These are phyloP conservation scores for Drosophila equinoxialis DNA, from an alignment of 1,140 invertebrate species.

Conservation along the genomic window DNA sequence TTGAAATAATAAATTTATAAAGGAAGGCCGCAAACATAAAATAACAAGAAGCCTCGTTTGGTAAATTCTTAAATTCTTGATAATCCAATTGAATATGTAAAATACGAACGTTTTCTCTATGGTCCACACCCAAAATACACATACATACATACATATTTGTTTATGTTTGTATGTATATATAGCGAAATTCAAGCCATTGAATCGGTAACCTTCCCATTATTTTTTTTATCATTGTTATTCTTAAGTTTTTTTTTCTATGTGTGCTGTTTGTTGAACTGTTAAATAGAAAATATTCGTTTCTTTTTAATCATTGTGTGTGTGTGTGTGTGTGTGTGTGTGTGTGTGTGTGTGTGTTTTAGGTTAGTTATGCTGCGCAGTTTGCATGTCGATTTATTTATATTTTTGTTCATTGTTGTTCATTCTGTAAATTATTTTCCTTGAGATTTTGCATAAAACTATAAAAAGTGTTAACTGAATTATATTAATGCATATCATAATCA, in stretches of 20 bases:
- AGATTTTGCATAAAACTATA: constrained; percentile 62
- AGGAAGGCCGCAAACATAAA: too few relatives aligned
- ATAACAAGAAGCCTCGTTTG: too few relatives aligned
- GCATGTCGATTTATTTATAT: constrained; percentile 39
- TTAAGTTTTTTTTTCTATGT: not conserved
- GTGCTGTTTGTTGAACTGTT: constrained; percentile 2
- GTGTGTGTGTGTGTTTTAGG: constrained; percentile 36
- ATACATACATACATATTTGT: not conserved
- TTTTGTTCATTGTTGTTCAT: constrained; percentile 32
- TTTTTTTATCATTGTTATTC: constrained; percentile 12
- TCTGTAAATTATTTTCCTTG: constrained; percentile 69
- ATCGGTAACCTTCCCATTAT: constrained; percentile 11
- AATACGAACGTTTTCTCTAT: too few relatives aligned
- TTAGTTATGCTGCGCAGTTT: constrained; percentile 30
- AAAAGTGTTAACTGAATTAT: constrained; percentile 29
- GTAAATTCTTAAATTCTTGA: too few relatives aligned
- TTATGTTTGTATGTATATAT: not conserved
- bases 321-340: constrained; percentile 34
- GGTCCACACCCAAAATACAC: not conserved
- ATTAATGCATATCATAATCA: constrained; percentile 26
- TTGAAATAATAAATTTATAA: too few relatives aligned
- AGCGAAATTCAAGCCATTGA: constrained; percentile 6
- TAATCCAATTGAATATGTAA: too few relatives aligned
- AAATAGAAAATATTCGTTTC: constrained; percentile 6
- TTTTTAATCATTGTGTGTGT: not conserved